Evolutionary conservation across 2,113 vertebrate species (phyloP), one percentile per base, ranked within the genome.

Genomic region (Lepus europaeus): DNA sequence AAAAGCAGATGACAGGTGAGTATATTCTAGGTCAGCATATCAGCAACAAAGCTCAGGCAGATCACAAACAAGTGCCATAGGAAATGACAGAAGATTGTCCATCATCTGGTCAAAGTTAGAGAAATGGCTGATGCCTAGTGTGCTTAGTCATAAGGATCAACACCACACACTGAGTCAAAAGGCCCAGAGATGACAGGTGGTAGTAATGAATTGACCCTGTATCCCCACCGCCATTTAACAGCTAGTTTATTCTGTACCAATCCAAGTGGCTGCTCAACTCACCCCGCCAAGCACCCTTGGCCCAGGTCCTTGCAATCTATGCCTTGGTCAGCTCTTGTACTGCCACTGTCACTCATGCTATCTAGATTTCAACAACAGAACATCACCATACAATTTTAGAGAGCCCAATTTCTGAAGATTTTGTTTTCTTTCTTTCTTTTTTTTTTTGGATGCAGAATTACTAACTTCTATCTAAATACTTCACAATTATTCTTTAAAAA

Each of bases 41-140:
- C 61, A 70, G 72, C 69, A 78, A 36, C 64, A 77, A 84, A 90
- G 64, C 91, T 88, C 87, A 53, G 61, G 29, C 63, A 89, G 87
- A 87, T 96, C 63, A 81, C 70, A 81, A 85, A 91, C 78, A 94
- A 56, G 70, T 85, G 90, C 73, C 95, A 76, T 6, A 64, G 77
- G 91, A 96, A 95, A 92, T 96, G 92, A 95, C 96, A 97, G 80
- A 85, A 29, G 31, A 90, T 90, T 96, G 84, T 93, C 89, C 87
- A 95, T 94, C 91, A 51, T 91, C 16, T 90, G 73, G 87, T 94
- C 84, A 78, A 94, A 96, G 83, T 89, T 81, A 91, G 53, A 91
- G 77, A 96, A 96, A 91, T 92, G 77, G 56, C 92, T 88, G 61
- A 84, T 91, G 45, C 79, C 39, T 91, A 64, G 74, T 74, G 87